Evolutionary conservation across 1,140 invertebrate genomes (phyloP).

Genomic region (Ectropis grisescens): DNA sequence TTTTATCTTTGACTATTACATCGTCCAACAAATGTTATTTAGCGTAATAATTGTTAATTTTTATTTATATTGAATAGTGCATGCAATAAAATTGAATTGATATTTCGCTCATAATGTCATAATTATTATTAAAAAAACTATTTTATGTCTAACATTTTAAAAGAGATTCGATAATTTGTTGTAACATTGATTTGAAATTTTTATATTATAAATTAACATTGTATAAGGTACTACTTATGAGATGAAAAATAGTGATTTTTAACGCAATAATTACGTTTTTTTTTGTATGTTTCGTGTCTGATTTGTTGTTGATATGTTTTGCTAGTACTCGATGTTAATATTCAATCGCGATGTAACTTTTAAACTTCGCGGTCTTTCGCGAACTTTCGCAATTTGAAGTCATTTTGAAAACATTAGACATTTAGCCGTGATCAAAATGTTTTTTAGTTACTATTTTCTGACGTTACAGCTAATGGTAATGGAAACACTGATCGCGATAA

Average conservation of each 20-base stretch:
- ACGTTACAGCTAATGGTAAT: no score
- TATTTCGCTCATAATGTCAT: constrained; percentile 54
- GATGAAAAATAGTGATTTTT: constrained; percentile 28
- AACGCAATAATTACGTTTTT: constrained; percentile 34
- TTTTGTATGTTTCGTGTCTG: constrained; percentile 15
- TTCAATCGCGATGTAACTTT: no score
- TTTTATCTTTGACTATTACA: no score
- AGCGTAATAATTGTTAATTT: constrained; percentile 51
- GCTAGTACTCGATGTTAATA: no score
- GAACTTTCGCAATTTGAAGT: no score
- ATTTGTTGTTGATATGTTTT: no score
- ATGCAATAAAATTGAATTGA: constrained; percentile 62
- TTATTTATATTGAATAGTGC: constrained; percentile 32
- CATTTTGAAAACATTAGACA: no score
- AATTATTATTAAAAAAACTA: constrained; percentile 37
- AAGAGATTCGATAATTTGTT: constrained; percentile 35
- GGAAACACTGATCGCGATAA: no score
- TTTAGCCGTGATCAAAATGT: no score
- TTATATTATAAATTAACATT: constrained; percentile 23
- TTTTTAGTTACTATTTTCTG: no score
- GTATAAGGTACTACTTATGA: constrained; percentile 32
- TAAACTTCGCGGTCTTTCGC: no score
- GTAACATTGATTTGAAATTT: constrained; percentile 35
- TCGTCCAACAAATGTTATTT: constrained; percentile 48
- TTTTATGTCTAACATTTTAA: constrained; percentile 41